Evolutionary conservation across 1,140 invertebrate species (phyloP).

Genomic region (Chironomus tepperi): DNA sequence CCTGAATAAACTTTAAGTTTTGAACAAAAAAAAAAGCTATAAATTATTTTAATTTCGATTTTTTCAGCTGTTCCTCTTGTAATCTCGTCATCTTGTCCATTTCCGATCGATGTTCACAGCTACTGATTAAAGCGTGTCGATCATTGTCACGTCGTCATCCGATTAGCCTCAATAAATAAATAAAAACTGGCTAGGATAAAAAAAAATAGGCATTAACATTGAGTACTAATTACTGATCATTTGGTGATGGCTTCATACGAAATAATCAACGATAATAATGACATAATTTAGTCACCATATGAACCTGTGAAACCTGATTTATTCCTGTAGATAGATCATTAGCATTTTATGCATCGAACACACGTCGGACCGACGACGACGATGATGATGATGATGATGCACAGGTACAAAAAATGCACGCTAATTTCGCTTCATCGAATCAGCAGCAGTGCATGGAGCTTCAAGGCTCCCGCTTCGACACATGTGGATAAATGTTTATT

Average conservation of each 20-base stretch:
- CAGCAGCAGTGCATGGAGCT: background rate
- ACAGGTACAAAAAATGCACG: background rate
- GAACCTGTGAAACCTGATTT: background rate
- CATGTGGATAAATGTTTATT: constrained; percentile 9
- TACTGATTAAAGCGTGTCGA: background rate
- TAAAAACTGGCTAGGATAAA: background rate
- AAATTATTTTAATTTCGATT: background rate
- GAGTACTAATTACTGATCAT: background rate
- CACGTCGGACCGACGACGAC: too few relatives aligned
- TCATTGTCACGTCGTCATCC: background rate
- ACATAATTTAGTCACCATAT: background rate
- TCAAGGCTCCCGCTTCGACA: background rate
- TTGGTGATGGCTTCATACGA: background rate
- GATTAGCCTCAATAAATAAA: constrained; percentile 17
- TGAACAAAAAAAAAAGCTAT: background rate
- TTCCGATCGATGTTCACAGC: background rate
- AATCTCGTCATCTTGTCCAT: background rate
- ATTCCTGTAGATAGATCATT: background rate
- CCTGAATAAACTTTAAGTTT: background rate
- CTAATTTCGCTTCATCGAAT: constrained; percentile 4
- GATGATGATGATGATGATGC: background rate
- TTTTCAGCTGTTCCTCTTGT: background rate
- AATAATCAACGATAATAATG: background rate
- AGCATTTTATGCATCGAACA: background rate
- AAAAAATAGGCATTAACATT: background rate